phyloP scores from a whole-genome alignment of 2,888 invertebrate genomes.

The Vanessa cardui region DNA sequence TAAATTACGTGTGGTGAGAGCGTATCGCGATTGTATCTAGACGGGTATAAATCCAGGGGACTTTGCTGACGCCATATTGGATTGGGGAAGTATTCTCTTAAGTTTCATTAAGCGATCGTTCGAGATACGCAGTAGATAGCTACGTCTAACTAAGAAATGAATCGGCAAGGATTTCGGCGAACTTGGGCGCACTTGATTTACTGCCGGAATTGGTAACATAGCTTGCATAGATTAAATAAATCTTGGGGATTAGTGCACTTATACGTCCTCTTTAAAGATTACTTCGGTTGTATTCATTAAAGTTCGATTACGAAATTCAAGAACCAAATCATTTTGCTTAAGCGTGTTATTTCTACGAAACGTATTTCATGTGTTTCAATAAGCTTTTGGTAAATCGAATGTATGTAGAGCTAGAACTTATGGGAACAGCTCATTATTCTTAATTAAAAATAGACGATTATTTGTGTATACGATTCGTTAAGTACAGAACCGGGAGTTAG shows the following conservation, averaged over 20 bases:
- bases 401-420: too few species aligned
- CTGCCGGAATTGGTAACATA: slow-evolving; percentile 32
- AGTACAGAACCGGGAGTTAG: too few species aligned
- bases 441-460: too few species aligned
- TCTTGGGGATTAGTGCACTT: not conserved
- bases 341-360: too few species aligned
- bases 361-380: too few species aligned
- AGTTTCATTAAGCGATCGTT: slow-evolving; percentile 79
- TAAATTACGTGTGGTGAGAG: slow-evolving; percentile 75
- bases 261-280: not conserved
- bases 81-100: slow-evolving; percentile 76
- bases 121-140: slow-evolving; percentile 58
- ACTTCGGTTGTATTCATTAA: too few species aligned
- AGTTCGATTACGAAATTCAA: too few species aligned
- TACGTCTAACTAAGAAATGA: slow-evolving; percentile 46
- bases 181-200: slow-evolving; percentile 53
- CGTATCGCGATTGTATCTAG: slow-evolving; percentile 73
- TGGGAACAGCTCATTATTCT: too few species aligned
- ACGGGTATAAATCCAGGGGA: slow-evolving; percentile 68
- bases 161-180: slow-evolving; percentile 44
- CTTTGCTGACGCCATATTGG: slow-evolving; percentile 70
- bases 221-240: slow-evolving; percentile 18
- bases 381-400: too few species aligned
- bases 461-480: too few species aligned
- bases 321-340: too few species aligned